Evolutionary conservation across 2,113 vertebrate genomes (phyloP).

Genomic region (Mesitornis unicolor): DNA sequence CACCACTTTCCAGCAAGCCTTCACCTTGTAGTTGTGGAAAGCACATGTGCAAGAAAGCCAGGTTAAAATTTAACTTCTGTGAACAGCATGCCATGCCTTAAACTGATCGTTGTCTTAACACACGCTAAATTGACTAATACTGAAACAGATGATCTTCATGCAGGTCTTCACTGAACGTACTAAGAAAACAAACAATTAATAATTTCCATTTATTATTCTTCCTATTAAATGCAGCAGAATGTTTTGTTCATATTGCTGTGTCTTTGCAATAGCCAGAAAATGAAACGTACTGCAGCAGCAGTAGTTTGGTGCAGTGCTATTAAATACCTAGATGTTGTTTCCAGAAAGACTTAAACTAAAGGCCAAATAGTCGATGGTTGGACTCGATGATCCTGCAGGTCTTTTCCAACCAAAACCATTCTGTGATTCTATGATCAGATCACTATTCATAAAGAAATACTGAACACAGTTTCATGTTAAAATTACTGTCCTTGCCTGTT

Average conservation of each 20-base stretch:
- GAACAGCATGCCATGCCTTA: not conserved
- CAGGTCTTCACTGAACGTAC: not conserved
- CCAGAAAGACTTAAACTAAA: not conserved
- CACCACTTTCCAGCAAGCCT: not conserved
- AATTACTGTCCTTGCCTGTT: not conserved
- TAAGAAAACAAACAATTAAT: not conserved
- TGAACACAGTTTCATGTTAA: not conserved
- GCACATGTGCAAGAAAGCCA: accelerated
- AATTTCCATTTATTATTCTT: not conserved
- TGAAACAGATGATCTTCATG: not conserved
- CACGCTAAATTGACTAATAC: not conserved
- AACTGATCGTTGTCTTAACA: not conserved
- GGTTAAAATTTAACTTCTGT: not conserved
- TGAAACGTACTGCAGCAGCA: not conserved
- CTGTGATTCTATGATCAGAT: too few species aligned
- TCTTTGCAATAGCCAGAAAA: not conserved
- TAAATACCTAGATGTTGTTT: not conserved
- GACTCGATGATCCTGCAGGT: too few species aligned
- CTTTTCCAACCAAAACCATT: too few species aligned
- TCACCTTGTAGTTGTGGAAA: not conserved
- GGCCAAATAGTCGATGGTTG: too few species aligned
- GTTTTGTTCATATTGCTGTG: not conserved
- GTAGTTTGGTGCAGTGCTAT: not conserved
- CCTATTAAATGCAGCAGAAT: not conserved
- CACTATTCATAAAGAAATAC: not conserved